Evolutionary conservation across 2,113 vertebrate genomes (phyloP).

Genomic region (Potamarius usumacintae): DNA sequence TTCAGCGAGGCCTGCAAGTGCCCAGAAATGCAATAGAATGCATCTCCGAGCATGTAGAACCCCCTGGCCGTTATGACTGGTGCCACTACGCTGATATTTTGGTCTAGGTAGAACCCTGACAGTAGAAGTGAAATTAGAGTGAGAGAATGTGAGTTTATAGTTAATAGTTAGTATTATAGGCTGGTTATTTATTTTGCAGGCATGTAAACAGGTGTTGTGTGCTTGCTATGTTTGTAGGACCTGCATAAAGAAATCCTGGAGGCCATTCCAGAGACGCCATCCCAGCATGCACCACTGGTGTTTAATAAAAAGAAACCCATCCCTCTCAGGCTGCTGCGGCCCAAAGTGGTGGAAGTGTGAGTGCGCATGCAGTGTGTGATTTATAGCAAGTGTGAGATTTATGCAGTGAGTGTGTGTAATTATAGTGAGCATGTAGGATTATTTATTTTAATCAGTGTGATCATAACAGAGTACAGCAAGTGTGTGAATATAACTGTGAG

Average conservation of each 20-base stretch:
- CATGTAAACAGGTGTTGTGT: neutral
- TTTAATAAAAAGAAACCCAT: slow-evolving; percentile 89
- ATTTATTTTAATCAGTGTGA: too few species aligned
- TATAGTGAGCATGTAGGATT: neutral
- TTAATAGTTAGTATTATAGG: neutral
- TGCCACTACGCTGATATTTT: too few species aligned
- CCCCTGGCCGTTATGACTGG: too few species aligned
- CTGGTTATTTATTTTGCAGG: neutral
- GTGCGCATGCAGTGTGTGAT: slow-evolving; percentile 53
- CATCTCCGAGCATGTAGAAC: too few species aligned
- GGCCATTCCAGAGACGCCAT: slow-evolving; percentile 61
- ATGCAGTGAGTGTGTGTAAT: neutral
- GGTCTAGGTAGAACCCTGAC: too few species aligned
- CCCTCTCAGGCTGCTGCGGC: slow-evolving; percentile 86
- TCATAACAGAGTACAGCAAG: too few species aligned
- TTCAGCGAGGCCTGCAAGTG: too few species aligned
- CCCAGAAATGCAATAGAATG: too few species aligned
- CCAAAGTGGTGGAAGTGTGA: slow-evolving; percentile 94
- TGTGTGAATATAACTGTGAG: too few species aligned
- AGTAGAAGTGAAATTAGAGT: too few species aligned
- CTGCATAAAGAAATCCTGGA: slow-evolving; percentile 70
- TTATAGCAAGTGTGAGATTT: neutral
- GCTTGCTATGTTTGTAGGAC: slow-evolving; percentile 69
- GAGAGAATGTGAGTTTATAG: neutral
- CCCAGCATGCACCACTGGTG: slow-evolving; percentile 67